Evolutionary conservation across 2,113 vertebrate species (phyloP).

Genomic region (Geothlypis trichas): DNA sequence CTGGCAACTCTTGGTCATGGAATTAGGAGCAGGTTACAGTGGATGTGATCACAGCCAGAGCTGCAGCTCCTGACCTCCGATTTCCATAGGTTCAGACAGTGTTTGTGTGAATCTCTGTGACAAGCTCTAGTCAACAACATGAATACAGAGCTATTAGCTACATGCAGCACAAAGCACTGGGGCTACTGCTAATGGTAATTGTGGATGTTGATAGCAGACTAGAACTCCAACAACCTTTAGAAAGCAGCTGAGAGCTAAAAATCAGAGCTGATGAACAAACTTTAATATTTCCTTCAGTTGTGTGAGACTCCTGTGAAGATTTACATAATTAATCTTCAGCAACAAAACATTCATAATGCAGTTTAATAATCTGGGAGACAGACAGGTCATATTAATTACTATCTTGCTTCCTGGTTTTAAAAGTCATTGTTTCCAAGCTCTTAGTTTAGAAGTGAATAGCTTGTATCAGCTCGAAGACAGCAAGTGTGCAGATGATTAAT

Average conservation of each 20-base stretch:
- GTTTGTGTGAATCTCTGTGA: background rate
- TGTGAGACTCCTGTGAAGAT: slow-evolving; percentile 27
- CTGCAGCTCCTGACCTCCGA: background rate
- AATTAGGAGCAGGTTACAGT: background rate
- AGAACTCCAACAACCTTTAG: background rate
- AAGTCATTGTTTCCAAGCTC: slow-evolving; percentile 29
- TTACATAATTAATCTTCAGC: slow-evolving; percentile 57
- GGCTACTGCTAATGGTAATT: background rate
- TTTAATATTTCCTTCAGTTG: slow-evolving; percentile 23
- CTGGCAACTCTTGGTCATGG: background rate
- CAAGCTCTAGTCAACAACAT: background rate
- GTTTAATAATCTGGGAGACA: slow-evolving; percentile 45
- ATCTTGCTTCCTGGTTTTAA: slow-evolving; percentile 22
- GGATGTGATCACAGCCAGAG: background rate
- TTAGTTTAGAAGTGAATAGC: slow-evolving; percentile 6
- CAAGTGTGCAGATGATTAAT: slow-evolving; percentile 39
- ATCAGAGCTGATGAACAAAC: slow-evolving; percentile 4
- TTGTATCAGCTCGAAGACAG: slow-evolving; percentile 11
- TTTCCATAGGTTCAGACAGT: background rate
- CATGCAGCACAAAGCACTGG: background rate
- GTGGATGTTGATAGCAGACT: background rate
- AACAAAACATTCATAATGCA: slow-evolving; percentile 38
- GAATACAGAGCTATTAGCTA: background rate
- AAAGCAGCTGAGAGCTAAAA: slow-evolving; percentile 9
- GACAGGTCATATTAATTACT: slow-evolving; percentile 48